phyloP scores from a whole-genome alignment of 1,140 invertebrate genomes.

The Megalonaias nervosa region DNA sequence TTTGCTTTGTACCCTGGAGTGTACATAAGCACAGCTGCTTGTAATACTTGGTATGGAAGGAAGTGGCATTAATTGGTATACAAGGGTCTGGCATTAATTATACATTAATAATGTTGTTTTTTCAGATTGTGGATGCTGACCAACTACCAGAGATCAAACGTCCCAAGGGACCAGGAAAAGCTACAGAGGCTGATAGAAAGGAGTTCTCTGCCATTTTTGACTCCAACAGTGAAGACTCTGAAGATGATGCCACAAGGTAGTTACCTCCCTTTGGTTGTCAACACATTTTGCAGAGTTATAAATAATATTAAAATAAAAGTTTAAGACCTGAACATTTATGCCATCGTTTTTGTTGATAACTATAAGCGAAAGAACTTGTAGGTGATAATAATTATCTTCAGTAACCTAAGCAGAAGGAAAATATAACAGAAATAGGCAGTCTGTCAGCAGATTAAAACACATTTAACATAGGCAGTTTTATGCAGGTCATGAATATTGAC shows the following conservation, averaged over 20 bases:
- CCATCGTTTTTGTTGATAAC: too few species aligned
- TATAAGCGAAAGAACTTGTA: too few species aligned
- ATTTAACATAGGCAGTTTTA: too few species aligned
- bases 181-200: slow-evolving; percentile 55
- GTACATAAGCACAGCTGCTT: slow-evolving; percentile 1
- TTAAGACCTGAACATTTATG: too few species aligned
- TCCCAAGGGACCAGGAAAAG: slow-evolving; percentile 38
- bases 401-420: too few species aligned
- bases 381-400: too few species aligned
- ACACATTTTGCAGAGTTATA: too few species aligned
- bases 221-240: slow-evolving; percentile 51
- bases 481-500: too few species aligned
- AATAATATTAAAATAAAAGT: too few species aligned
- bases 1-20: background rate
- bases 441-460: too few species aligned
- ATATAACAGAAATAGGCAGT: too few species aligned
- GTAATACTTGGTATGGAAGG: background rate
- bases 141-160: slow-evolving; percentile 43
- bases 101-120: background rate
- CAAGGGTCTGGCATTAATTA: background rate
- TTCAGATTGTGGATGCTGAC: slow-evolving; percentile 34
- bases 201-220: slow-evolving; percentile 63
- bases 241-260: slow-evolving; percentile 40
- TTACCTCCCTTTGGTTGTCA: too few species aligned
- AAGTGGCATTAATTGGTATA: background rate